Evolutionary conservation across 1,140 invertebrate genomes (phyloP).

Genomic region (Drosophila tsacasi): DNA sequence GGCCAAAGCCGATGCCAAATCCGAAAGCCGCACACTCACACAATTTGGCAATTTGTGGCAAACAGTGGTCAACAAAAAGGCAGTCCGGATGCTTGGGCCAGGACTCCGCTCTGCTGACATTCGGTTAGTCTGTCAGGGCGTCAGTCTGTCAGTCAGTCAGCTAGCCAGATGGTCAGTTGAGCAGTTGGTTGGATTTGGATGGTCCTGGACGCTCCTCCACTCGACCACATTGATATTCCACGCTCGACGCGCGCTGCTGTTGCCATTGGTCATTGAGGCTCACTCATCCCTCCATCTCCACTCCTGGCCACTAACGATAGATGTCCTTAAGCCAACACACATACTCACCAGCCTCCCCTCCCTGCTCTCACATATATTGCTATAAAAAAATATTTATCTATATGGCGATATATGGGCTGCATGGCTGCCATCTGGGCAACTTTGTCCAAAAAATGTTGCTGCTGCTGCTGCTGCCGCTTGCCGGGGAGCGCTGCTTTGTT

Average conservation of each 20-base stretch:
- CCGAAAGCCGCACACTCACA: constrained; percentile 47
- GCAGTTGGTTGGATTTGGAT: constrained; percentile 36
- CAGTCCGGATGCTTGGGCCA: constrained; percentile 18
- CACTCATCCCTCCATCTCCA: constrained; percentile 36
- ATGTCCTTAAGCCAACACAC: constrained; percentile 76
- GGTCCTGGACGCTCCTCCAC: constrained; percentile 37
- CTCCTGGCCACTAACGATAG: constrained; percentile 69
- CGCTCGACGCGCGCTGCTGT: constrained; percentile 67
- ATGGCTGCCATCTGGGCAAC: constrained; percentile 40
- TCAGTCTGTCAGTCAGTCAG: constrained; percentile 20
- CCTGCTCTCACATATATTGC: constrained; percentile 26
- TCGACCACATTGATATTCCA: constrained; percentile 79
- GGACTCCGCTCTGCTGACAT: constrained; percentile 39
- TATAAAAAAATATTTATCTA: constrained; percentile 75
- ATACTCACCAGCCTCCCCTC: constrained; percentile 11
- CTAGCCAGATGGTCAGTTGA: constrained; percentile 21
- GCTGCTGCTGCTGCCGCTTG: background rate
- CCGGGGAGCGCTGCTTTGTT: constrained; percentile 65
- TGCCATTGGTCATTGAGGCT: constrained; percentile 78
- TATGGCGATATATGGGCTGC: constrained; percentile 61
- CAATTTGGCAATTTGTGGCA: constrained; percentile 76
- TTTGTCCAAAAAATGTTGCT: constrained; percentile 71
- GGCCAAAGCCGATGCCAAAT: constrained; percentile 37
- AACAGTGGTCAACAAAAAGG: constrained; percentile 50
- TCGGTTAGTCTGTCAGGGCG: constrained; percentile 30